A percentile compares a stretch with the other conserved stretches of the same genome.
These are phyloP conservation scores for Eriocheir sinensis DNA, from an alignment of 1,140 invertebrate species.

Conservation along the genomic window DNA sequence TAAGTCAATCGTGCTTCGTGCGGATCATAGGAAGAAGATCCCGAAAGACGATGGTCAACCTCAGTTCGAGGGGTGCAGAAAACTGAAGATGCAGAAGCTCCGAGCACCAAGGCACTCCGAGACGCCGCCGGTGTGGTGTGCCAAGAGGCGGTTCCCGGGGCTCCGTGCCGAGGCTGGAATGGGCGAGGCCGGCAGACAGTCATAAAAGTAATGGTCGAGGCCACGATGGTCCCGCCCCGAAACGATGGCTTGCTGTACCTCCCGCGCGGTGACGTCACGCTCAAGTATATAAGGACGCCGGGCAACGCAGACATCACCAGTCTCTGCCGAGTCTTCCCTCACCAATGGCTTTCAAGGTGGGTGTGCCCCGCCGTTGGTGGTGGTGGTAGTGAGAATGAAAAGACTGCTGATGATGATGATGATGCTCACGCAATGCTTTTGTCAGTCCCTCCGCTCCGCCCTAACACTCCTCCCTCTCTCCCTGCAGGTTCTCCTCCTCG, in stretches of 20 bases:
- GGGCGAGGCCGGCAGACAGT: neutral
- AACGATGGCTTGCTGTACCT: neutral
- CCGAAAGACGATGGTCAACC: no score
- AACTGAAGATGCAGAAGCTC: no score
- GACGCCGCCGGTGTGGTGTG: no score
- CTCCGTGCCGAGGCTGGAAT: neutral
- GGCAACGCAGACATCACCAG: neutral
- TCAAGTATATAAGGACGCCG: neutral
- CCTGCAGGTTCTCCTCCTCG: conserved; percentile 22
- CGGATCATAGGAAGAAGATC: no score
- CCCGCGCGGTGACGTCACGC: neutral
- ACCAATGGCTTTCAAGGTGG: neutral
- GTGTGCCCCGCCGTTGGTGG: neutral
- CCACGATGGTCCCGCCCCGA: neutral
- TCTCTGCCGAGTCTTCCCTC: neutral
- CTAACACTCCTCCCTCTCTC: no score
- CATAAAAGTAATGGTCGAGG: neutral
- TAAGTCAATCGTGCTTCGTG: no score
- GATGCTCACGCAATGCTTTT: neutral
- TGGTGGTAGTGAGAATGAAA: no score
- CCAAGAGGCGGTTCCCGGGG: no score
- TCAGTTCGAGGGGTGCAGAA: no score
- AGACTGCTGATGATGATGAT: neutral
- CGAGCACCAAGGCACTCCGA: no score
- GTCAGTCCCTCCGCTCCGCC: neutral